phyloP scores from a whole-genome alignment of 2,113 vertebrate genomes.

The Macquaria australasica region DNA sequence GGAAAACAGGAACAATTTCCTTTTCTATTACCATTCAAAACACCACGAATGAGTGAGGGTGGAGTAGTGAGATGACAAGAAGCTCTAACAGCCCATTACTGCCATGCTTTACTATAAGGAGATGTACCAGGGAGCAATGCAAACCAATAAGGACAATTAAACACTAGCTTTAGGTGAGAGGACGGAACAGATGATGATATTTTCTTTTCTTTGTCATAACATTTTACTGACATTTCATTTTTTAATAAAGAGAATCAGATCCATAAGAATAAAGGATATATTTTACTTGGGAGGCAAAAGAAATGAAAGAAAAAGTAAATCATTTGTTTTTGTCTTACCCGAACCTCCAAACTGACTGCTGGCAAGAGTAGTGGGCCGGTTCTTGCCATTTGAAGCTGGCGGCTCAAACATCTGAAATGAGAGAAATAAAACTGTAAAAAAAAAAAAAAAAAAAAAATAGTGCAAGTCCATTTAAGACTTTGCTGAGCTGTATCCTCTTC shows the following conservation, averaged over 20 bases:
- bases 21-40: conserved; percentile 33
- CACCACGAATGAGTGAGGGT: neutral
- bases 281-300: neutral
- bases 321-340: conserved; percentile 82
- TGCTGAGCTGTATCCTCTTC: neutral
- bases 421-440: conserved; percentile 26
- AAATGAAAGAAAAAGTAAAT: neutral
- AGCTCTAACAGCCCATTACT: neutral
- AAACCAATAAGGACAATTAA: conserved; percentile 9
- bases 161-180: conserved; percentile 7
- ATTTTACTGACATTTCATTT: neutral
- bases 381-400: conserved; percentile 93
- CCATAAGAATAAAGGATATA: neutral
- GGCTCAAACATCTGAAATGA: conserved; percentile 94
- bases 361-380: conserved; percentile 89
- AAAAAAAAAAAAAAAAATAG: neutral
- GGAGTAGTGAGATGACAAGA: conserved; percentile 6
- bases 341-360: conserved; percentile 91
- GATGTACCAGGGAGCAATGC: neutral
- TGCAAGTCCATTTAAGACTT: conserved; percentile 3
- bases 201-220: neutral
- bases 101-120: conserved; percentile 23
- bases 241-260: neutral
- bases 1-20: no score
- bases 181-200: neutral